Percentiles rank a stretch among this genome's conserved stretches.
These are phyloP conservation scores for Pangasius djambal DNA, from an alignment of 2,797 vertebrate genomes.

Conservation along the genomic window DNA sequence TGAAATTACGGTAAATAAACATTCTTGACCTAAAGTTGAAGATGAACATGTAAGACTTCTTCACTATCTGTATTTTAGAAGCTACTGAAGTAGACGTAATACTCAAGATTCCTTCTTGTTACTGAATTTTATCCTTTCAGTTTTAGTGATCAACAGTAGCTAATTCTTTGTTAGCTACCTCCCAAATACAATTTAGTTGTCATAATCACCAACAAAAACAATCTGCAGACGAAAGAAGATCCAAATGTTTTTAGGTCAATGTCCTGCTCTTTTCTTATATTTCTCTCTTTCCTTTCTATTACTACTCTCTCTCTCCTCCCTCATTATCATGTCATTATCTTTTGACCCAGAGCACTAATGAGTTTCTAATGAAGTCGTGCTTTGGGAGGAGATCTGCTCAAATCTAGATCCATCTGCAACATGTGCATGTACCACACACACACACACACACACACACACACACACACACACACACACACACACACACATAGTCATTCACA, in stretches of 20 bases:
- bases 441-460: no score
- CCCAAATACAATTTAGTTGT: not conserved
- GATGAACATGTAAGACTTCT: not conserved
- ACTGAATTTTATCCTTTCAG: not conserved
- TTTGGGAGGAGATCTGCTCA: constrained; percentile 20
- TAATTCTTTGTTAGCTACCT: not conserved
- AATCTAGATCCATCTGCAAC: constrained; percentile 4
- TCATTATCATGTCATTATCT: constrained; percentile 18
- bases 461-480: no score
- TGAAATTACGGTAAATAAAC: not conserved
- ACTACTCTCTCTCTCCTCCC: not conserved
- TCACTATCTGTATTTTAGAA: not conserved
- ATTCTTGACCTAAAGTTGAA: not conserved
- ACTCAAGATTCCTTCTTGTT: not conserved
- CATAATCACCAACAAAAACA: not conserved
- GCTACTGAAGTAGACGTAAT: not conserved
- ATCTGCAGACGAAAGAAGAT: not conserved
- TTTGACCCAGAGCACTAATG: constrained; percentile 37
- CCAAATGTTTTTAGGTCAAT: constrained; percentile 24
- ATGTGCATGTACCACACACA: not conserved
- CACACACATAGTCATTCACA: not conserved
- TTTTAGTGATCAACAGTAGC: not conserved
- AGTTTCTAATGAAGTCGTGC: constrained; percentile 32
- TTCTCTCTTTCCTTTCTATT: not conserved
- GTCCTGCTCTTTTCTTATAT: not conserved